Evolutionary conservation across 23 tunicate genomes (phyloP), one percentile per base, ranked within the genome.

Genomic region (Clavelina lepadiformis): DNA sequence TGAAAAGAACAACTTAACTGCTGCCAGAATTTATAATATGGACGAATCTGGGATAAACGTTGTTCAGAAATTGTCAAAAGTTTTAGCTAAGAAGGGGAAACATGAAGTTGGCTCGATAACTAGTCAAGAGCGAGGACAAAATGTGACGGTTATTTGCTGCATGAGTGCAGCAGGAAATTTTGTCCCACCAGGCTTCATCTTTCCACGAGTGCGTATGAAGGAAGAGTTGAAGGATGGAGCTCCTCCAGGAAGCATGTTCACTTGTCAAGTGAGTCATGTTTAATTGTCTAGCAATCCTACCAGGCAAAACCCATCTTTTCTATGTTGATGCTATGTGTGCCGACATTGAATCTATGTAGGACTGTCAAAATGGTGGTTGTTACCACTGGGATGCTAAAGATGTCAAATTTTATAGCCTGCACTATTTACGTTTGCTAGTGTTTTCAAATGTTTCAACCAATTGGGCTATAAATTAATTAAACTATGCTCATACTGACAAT

Each of bases 71-170:
- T 3, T 67, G 31, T 67, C 56, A 15, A 26, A 51, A 31, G 35
- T 68, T 4, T n/a, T 68, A 34, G 6, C 67, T 23, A 31, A 68
- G 29, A 55, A 68, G 31, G 67, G 74, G 38, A 58, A 58, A 28
- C 35, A 58, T 58, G 33, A 68, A 50, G 35, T 68, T 68, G 74
- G 74, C 28, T 55, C 68, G 13, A 54, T 68, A 8, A 55, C 74
- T 5, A 44, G 62, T 13, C 63, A 46, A 54, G 74, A 68, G 24
- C 62, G 32, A 46, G 74, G 74, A 24, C 22, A 49, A 35, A 30
- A 20, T 15, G 32, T 68, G 18, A 68, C 74, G 13, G n/a, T 49
- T 13, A 50, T 50, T 24, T 49, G 62, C 38, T 51, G 62, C 33
- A 46, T 55, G 20, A 68, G 19, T 63, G 69, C 69, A 29, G 72